Evolutionary conservation across 2,797 vertebrate species (phyloP).

Genomic region (Syngnathus acus): DNA sequence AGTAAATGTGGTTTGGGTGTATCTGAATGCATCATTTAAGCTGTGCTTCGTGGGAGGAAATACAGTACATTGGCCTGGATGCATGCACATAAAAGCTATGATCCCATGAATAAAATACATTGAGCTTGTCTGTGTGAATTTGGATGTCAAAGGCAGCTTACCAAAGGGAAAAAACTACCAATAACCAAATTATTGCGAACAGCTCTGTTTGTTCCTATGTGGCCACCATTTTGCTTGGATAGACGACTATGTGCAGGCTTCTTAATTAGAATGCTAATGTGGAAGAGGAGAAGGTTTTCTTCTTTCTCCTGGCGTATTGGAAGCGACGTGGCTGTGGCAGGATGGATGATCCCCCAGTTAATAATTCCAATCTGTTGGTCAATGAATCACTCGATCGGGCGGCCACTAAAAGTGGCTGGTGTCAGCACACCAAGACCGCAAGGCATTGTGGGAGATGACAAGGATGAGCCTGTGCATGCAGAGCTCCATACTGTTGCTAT

Average conservation of each 20-base stretch:
- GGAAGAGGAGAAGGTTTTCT: constrained; percentile 36
- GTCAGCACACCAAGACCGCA: constrained; percentile 54
- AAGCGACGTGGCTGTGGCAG: constrained; percentile 63
- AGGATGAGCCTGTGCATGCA: background rate
- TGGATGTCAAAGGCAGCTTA: too few species aligned
- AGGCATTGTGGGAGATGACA: constrained; percentile 34
- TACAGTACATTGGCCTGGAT: too few species aligned
- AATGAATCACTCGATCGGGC: constrained; percentile 64
- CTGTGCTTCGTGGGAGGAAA: too few species aligned
- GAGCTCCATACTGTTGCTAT: background rate
- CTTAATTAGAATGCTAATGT: constrained; percentile 77
- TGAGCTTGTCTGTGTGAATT: too few species aligned
- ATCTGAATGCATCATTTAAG: too few species aligned
- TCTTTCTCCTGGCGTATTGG: constrained; percentile 52
- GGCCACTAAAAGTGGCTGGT: constrained; percentile 24
- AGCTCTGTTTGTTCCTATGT: constrained; percentile 47
- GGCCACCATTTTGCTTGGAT: constrained; percentile 53
- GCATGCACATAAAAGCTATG: too few species aligned
- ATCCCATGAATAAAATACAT: too few species aligned
- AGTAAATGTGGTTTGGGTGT: too few species aligned
- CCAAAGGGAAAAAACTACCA: background rate
- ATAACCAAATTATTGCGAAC: background rate
- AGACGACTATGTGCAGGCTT: constrained; percentile 72
- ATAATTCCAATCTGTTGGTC: constrained; percentile 79
- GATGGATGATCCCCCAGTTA: constrained; percentile 76